Evolutionary conservation across 1,140 invertebrate species (phyloP), one percentile per base, ranked within the genome.

Genomic region (Ylistrum balloti): DNA sequence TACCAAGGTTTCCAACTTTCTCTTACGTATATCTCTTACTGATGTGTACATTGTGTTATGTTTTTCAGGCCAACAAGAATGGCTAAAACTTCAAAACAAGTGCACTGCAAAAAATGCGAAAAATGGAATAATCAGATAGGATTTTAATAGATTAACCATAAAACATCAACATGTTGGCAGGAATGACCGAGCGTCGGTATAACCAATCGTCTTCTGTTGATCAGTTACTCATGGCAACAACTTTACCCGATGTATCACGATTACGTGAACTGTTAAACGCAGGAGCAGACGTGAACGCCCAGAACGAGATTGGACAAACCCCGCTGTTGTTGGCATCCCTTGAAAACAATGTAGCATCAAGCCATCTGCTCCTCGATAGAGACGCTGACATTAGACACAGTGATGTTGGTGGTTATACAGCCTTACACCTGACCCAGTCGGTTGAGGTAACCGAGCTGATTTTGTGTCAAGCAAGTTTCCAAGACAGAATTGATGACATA

Each of bases 381-480:
- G 56, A n/a, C 13, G 15, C 56, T 22, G 56, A 74, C 56, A 74
- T 74, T n/a, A 74, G n/a, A 28, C 56, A 74, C 22, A 9, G n/a
- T n/a, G 56, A 74, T 74, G 56, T 74, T n/a, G 56, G 56, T 74
- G 22, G 56, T 9, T 74, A 74, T 74, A 74, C 20, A 5, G 56
- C 56, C 3, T n/a, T 74, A 17, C 56, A 74, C 17, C 56, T 74
- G 56, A 74, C 56, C 17, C 56, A 74, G 28, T 74, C 56, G 22
- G 56, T n/a, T 74, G 56, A 74, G 28, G 56, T 74, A 28, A 3
- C 20, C 17, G 56, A 74, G n/a, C 56, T 74, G 5, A 28, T 74
- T 74, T 74, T 74, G 28, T 74, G 56, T 28, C 56, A 74, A n/a
- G 56, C 56, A 74, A 74, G 56, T 28, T 74, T 74, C 13, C 56